phyloP scores from a whole-genome alignment of 1,140 invertebrate genomes.

The Lasioglossum baleicum region DNA sequence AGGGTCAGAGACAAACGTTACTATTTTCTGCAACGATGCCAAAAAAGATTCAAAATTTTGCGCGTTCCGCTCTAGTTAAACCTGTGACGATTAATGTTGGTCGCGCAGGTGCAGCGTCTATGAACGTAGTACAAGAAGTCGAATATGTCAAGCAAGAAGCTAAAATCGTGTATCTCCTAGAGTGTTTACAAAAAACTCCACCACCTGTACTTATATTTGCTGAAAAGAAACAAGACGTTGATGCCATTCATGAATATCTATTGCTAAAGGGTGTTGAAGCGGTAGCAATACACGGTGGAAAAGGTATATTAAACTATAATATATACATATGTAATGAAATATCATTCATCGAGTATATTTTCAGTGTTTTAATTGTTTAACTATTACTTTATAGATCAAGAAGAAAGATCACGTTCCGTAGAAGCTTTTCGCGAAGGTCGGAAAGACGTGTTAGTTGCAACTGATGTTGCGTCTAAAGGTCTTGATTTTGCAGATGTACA shows the following conservation, averaged over 20 bases:
- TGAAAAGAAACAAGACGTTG: slow-evolving; percentile 99
- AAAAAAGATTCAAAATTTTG: slow-evolving; percentile 99
- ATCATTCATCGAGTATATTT: no score
- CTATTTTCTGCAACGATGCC: slow-evolving; percentile 99
- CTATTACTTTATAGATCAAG: slow-evolving; percentile 94
- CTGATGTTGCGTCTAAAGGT: slow-evolving; percentile 99
- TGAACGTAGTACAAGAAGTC: slow-evolving; percentile 98
- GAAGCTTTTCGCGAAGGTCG: slow-evolving; percentile 94
- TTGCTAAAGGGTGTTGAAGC: slow-evolving; percentile 98
- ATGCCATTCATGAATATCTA: slow-evolving; percentile 98
- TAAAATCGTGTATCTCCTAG: slow-evolving; percentile 95
- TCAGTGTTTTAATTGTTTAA: no score
- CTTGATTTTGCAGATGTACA: slow-evolving; percentile 98
- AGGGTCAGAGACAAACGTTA: slow-evolving; percentile 97
- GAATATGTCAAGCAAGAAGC: slow-evolving; percentile 99
- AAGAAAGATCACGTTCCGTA: slow-evolving; percentile 96
- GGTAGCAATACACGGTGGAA: slow-evolving; percentile 98
- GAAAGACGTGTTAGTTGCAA: slow-evolving; percentile 97
- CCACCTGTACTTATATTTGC: slow-evolving; percentile 99
- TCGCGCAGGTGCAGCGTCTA: slow-evolving; percentile 97
- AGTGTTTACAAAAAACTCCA: slow-evolving; percentile 96
- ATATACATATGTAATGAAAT: no score
- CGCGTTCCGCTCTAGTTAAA: slow-evolving; percentile 96
- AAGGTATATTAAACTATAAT: no score
- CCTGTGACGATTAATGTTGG: slow-evolving; percentile 99